These are phyloP conservation scores for Scomber colias DNA, from an alignment of 2,113 vertebrate species.

Conservation along the genomic window DNA sequence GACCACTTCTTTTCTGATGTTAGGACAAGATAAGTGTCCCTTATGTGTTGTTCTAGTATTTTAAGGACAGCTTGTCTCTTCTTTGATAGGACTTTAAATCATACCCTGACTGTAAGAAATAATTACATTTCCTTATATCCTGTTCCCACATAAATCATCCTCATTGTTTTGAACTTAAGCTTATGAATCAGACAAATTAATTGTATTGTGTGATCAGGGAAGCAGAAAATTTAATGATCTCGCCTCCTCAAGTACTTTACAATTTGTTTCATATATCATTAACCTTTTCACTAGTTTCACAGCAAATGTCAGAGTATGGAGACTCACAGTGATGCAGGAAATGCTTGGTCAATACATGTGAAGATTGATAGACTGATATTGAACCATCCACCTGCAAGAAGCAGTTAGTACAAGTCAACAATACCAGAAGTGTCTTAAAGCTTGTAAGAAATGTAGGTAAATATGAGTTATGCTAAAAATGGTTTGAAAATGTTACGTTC, in stretches of 20 bases:
- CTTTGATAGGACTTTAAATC: slow-evolving; percentile 4
- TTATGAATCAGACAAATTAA: slow-evolving; percentile 23
- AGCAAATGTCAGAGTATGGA: slow-evolving; percentile 71
- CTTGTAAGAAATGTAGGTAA: background rate
- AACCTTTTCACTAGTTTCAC: slow-evolving; percentile 75
- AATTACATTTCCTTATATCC: slow-evolving; percentile 13
- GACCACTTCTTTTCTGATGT: background rate
- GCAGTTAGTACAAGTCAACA: background rate
- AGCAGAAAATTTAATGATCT: slow-evolving; percentile 24
- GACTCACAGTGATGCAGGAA: slow-evolving; percentile 47
- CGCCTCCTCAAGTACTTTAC: slow-evolving; percentile 20
- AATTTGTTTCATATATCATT: slow-evolving; percentile 71
- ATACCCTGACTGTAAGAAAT: background rate
- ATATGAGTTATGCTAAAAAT: too few relatives aligned
- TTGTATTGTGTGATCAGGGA: slow-evolving; percentile 11
- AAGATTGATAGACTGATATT: slow-evolving; percentile 34
- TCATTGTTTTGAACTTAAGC: slow-evolving; percentile 10
- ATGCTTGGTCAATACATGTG: slow-evolving; percentile 40
- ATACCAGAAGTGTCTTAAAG: background rate
- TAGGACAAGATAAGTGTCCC: background rate
- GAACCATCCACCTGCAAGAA: slow-evolving; percentile 2
- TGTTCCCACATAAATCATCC: background rate
- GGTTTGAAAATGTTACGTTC: too few relatives aligned
- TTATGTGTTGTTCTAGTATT: background rate
- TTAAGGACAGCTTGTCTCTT: background rate